A percentile compares a stretch with the other conserved stretches of the same genome.
Conservation (phyloP, 2,797 vertebrate genomes). For the Macropus fuliginosus region DNA sequence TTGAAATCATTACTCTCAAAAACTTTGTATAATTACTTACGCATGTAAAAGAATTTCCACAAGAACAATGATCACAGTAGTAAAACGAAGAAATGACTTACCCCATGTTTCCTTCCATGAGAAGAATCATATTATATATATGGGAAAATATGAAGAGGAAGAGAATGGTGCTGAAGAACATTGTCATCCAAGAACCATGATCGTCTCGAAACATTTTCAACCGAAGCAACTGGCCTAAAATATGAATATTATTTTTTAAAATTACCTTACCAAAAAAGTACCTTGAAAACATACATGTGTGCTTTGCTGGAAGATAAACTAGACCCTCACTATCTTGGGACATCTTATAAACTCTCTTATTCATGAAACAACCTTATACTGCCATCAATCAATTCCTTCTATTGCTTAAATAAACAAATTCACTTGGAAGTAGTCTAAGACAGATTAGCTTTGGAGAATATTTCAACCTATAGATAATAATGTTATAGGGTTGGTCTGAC, state of each 20-base stretch:
- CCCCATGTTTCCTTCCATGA: constrained; percentile 95
- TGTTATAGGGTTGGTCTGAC: neutral
- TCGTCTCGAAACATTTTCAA: constrained; percentile 98
- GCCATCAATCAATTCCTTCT: neutral
- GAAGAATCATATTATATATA: constrained; percentile 96
- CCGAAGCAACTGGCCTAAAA: constrained; percentile 93
- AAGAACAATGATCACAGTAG: constrained; percentile 51
- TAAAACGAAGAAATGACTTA: constrained; percentile 82
- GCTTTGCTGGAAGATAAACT: constrained; percentile 7
- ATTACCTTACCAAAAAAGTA: neutral
- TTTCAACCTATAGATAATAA: neutral
- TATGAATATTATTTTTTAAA: constrained; percentile 64
- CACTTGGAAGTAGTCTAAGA: neutral
- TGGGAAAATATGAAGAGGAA: constrained; percentile 99
- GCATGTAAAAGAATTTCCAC: neutral
- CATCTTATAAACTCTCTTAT: neutral
- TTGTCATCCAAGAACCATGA: constrained; percentile 99
- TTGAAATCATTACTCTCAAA: neutral
- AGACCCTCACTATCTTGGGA: neutral
- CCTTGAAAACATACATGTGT: constrained; percentile 36
- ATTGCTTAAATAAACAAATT: constrained; percentile 17
- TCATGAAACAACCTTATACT: neutral
- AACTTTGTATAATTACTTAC: neutral
- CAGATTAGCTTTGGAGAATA: neutral
- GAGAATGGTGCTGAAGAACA: constrained; percentile 99